Conservation (phyloP, 2,113 vertebrate species). For the Melanerpes aurifrons region DNA sequence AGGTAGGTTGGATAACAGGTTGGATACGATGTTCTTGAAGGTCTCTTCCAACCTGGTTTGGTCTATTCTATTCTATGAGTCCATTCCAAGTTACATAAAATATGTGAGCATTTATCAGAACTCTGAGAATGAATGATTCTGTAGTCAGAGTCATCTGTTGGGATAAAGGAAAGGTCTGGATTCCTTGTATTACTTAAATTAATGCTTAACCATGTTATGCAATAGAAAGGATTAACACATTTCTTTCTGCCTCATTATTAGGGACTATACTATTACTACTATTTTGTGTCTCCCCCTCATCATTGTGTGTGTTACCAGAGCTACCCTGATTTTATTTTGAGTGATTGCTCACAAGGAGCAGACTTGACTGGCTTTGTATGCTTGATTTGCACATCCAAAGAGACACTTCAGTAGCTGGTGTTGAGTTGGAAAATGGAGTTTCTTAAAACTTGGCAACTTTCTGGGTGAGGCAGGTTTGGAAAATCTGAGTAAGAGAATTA, state of each 20-base stretch:
- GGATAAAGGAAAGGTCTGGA: neutral
- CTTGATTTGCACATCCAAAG: neutral
- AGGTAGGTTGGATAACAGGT: too few relatives aligned
- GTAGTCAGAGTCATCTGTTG: neutral
- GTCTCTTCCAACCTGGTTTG: too few relatives aligned
- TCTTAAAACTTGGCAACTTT: neutral
- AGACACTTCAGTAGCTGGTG: neutral
- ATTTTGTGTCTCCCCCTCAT: neutral
- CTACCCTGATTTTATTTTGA: neutral
- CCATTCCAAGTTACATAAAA: neutral
- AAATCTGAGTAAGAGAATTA: neutral
- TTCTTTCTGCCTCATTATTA: neutral
- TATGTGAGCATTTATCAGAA: neutral
- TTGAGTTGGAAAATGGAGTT: neutral
- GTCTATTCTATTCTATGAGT: neutral
- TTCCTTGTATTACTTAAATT: neutral
- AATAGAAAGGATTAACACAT: neutral
- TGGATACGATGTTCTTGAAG: too few relatives aligned
- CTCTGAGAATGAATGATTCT: neutral
- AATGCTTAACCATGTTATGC: neutral
- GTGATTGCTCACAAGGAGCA: neutral
- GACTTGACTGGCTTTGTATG: neutral
- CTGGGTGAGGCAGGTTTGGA: neutral
- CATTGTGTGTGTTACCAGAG: neutral
- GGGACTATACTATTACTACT: too few relatives aligned